Evolutionary conservation across 2,888 invertebrate genomes (phyloP).

Genomic region (Leptopterna dolabrata): DNA sequence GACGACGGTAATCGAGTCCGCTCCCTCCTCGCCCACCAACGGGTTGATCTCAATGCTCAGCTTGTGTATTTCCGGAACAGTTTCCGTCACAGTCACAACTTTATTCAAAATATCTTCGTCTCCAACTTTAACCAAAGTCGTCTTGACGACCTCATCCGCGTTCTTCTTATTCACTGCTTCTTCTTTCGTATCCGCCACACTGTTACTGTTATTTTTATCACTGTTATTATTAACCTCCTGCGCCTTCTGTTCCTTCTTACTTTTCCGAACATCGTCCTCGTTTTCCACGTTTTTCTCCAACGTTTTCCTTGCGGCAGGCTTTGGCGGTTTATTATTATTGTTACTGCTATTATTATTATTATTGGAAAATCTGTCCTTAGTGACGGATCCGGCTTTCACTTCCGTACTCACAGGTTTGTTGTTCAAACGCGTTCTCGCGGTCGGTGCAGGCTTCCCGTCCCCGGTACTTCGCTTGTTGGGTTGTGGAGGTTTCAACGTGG

Average conservation of each 20-base stretch:
- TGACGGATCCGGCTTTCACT: conserved; percentile 33
- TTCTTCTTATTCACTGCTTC: neutral
- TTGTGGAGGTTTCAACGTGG: conserved; percentile 27
- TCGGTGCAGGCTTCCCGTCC: conserved; percentile 38
- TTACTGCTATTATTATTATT: neutral
- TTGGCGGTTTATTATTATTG: conserved; percentile 17
- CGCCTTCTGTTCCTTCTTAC: neutral
- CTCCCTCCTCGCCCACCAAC: neutral
- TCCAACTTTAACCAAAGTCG: neutral
- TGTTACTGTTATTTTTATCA: neutral
- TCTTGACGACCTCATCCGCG: neutral
- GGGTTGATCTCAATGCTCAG: conserved; percentile 26
- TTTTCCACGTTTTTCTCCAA: neutral
- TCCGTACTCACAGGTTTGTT: conserved; percentile 54
- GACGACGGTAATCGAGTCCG: conserved; percentile 40
- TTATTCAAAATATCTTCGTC: conserved; percentile 48
- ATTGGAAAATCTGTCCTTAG: neutral
- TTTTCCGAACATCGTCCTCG: neutral
- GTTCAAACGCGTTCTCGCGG: conserved; percentile 39
- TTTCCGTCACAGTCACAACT: conserved; percentile 49
- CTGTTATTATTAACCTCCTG: conserved; percentile 28
- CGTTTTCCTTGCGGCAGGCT: neutral
- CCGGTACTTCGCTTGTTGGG: conserved; percentile 13
- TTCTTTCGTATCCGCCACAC: neutral
- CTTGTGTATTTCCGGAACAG: conserved; percentile 44